Conservation (phyloP, 2,113 vertebrate species). For the Eublepharis macularius region DNA sequence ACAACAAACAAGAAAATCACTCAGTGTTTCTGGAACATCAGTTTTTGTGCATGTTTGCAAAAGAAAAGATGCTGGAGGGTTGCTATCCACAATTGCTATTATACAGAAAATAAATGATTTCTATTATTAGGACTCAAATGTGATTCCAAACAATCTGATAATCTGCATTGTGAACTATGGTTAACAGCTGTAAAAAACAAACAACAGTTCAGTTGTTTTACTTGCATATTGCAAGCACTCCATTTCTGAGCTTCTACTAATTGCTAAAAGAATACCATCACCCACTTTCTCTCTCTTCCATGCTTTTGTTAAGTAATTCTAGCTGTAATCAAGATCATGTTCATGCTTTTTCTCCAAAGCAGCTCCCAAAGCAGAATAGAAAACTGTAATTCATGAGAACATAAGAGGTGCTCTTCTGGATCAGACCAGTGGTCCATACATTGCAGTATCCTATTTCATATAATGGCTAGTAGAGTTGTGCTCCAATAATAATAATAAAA, state of each 20-base stretch:
- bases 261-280: constrained; percentile 54
- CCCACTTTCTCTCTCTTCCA: constrained; percentile 32
- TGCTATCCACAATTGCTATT: not conserved
- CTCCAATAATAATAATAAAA: too few species aligned
- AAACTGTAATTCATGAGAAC: too few species aligned
- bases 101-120: constrained; percentile 7
- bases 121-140: constrained; percentile 15
- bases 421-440: too few species aligned
- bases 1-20: not conserved
- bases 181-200: constrained; percentile 46
- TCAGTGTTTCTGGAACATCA: not conserved
- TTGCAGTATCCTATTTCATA: too few species aligned
- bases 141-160: constrained; percentile 38
- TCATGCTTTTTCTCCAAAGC: constrained; percentile 60
- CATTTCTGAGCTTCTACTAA: constrained; percentile 38
- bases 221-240: constrained; percentile 38
- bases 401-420: too few species aligned
- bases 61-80: not conserved
- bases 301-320: constrained; percentile 57
- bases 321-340: constrained; percentile 45
- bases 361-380: constrained; percentile 24
- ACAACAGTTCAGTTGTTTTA: constrained; percentile 47
- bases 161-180: constrained; percentile 14
- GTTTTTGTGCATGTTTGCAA: not conserved
- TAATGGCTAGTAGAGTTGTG: too few species aligned